These are phyloP conservation scores for Lamellibrachia luymesi DNA, from an alignment of 1,140 invertebrate species.

Conservation along the genomic window DNA sequence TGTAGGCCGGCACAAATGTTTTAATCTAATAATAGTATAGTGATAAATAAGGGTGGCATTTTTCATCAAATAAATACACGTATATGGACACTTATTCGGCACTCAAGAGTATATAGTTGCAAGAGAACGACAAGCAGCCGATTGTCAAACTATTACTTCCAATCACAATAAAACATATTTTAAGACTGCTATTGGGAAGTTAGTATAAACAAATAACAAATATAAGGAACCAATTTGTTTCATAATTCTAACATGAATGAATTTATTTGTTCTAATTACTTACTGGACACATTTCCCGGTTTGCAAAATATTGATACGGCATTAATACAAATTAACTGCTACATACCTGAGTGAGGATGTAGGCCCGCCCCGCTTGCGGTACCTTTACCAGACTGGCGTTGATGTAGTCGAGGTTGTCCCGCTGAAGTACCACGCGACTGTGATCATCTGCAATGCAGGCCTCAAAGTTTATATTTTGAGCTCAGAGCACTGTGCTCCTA, in stretches of 20 bases:
- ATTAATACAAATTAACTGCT: not conserved
- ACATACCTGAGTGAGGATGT: constrained; percentile 72
- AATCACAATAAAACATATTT: no score
- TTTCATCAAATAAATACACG: no score
- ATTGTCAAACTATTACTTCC: no score
- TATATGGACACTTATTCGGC: no score
- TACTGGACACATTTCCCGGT: not conserved
- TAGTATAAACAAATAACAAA: not conserved
- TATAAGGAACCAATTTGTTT: not conserved
- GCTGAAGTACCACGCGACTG: constrained; percentile 77
- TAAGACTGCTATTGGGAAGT: no score
- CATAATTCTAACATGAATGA: not conserved
- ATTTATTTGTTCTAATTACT: not conserved
- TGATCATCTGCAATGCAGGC: constrained; percentile 65
- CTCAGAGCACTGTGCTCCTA: not conserved
- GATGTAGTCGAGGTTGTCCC: constrained; percentile 81
- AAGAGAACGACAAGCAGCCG: no score
- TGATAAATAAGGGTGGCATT: no score
- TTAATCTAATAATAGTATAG: no score
- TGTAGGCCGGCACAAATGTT: no score
- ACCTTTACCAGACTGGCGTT: constrained; percentile 89
- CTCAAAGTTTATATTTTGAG: not conserved
- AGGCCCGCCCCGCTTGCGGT: constrained; percentile 75
- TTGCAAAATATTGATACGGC: not conserved
- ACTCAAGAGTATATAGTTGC: no score